phyloP scores from a whole-genome alignment of 2,113 vertebrate genomes.

The Odontesthes bonariensis region DNA sequence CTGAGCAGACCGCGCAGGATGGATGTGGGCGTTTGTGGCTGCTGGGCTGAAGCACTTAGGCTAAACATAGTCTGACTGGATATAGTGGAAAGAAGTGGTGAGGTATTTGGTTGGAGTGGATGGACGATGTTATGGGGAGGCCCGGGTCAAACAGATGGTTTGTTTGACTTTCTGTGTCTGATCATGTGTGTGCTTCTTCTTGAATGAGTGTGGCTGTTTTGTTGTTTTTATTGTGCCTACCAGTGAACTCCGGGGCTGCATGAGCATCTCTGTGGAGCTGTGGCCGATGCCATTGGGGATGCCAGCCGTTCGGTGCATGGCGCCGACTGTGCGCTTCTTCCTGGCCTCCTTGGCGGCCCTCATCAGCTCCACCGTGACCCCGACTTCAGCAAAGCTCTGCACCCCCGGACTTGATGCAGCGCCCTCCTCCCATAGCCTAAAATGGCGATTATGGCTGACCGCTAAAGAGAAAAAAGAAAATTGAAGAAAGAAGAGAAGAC shows the following conservation, averaged over 20 bases:
- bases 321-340: slow-evolving; percentile 73
- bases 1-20: slow-evolving; percentile 63
- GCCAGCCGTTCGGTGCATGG: slow-evolving; percentile 81
- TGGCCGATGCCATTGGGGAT: slow-evolving; percentile 83
- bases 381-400: slow-evolving; percentile 82
- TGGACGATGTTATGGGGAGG: slow-evolving; percentile 33
- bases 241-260: slow-evolving; percentile 79
- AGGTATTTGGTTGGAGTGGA: slow-evolving; percentile 55
- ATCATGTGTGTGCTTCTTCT: slow-evolving; percentile 37
- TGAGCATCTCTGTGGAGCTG: slow-evolving; percentile 81
- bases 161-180: slow-evolving; percentile 50
- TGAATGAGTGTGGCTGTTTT: slow-evolving; percentile 10
- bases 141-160: slow-evolving; percentile 51
- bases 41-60: slow-evolving; percentile 37
- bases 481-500: slow-evolving; percentile 47
- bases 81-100: slow-evolving; percentile 69
- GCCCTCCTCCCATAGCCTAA: slow-evolving; percentile 83
- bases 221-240: slow-evolving; percentile 65
- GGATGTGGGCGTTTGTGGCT: slow-evolving; percentile 70
- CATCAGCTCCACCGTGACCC: slow-evolving; percentile 82
- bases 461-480: slow-evolving; percentile 67
- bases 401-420: slow-evolving; percentile 75
- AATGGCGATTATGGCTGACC: slow-evolving; percentile 81
- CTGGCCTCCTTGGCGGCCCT: slow-evolving; percentile 81
- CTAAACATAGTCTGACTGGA: slow-evolving; percentile 72